Base-by-base conservation (phyloP, 2,888 invertebrate genomes). In the Mermis nigrescens region DNA sequence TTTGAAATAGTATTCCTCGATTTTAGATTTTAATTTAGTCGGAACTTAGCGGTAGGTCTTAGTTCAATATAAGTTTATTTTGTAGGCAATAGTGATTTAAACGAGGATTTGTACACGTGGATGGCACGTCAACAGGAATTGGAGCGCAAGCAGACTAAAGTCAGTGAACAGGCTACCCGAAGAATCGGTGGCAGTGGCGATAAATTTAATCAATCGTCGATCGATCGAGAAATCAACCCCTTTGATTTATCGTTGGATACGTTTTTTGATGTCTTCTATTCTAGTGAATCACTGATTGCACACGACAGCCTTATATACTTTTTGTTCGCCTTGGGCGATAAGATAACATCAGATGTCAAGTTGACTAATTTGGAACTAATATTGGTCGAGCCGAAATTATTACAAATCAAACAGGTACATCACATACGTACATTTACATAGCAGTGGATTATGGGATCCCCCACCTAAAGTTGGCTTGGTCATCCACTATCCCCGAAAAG, bases 41-140 rank as follows among this genome's bases (percentile, higher is more conserved):
- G n/a, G n/a, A n/a, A n/a, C n/a, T n/a, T n/a, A n/a, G n/a, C n/a
- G n/a, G n/a, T n/a, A n/a, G n/a, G n/a, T n/a, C n/a, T n/a, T n/a
- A n/a, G n/a, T n/a, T n/a, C n/a, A n/a, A n/a, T n/a, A n/a, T n/a
- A n/a, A n/a, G n/a, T n/a, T n/a, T n/a, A n/a, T n/a, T n/a, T n/a
- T n/a, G n/a, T 19, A 38, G 38, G 38, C 38, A 38, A 38, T 19
- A 38, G 38, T 19, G 38, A 48, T 7, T 24, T n/a, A 24, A 48
- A 82, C n/a, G 88, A 88, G 70, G 90, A 91, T 74, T 77, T 92
- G 51, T 91, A 92, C 73, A 85, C 85, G 67, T 92, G 91, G 91
- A 91, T 92, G 91, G 88, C 87, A 1, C 85, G 87, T 68, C 90
- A 91, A 68, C 86, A 87, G 66, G 79, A 79, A 51, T 27, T 29